Evolutionary conservation across 2,113 vertebrate genomes (phyloP), one percentile per base, ranked within the genome.

Genomic region (Sitta europaea): DNA sequence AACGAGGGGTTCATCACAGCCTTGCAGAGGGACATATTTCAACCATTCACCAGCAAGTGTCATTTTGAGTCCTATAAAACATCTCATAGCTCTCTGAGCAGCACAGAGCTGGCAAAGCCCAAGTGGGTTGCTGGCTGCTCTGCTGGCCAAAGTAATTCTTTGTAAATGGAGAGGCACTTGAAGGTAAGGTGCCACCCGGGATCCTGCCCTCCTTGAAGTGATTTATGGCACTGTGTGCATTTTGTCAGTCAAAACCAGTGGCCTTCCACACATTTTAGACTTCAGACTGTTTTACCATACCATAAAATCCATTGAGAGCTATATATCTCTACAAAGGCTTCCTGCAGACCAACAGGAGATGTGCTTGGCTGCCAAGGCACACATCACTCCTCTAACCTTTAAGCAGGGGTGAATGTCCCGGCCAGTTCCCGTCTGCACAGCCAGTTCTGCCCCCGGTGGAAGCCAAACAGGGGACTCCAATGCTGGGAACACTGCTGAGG

Each of bases 91-190:
- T 79, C 81, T 88, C 81, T 21, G 57, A 94, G 84, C 67, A 93
- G 86, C 86, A n/a, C 43, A 10, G 75, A 92, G 94, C 82, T 59
- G 12, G 95, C 95, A 95, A 97, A 94, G 81, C 94, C 95, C 97
- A 94, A 97, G 94, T 62, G 78, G 86, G 90, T 73, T 81, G 47
- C 84, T 84, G 96, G 97, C 97, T 57, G 79, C 92, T 50, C 61
- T 45, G 20, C 86, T 91, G 96, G 91, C 96, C 96, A 94, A 94
- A 97, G 96, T 94, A 80, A 97, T 97, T 97, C 94, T 94, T 91
- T 45, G 29, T 71, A 92, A 96, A 95, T 84, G 96, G 90, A 96
- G 88, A 97, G 82, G 96, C 96, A 96, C 91, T 95, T 25, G 70
- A 96, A 97, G 83, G 71, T 85, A 95, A 97, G 95, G 96, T 97